Evolutionary conservation across 2,113 vertebrate species (phyloP), one percentile per base, ranked within the genome.

Genomic region (Ammospiza nelsoni): DNA sequence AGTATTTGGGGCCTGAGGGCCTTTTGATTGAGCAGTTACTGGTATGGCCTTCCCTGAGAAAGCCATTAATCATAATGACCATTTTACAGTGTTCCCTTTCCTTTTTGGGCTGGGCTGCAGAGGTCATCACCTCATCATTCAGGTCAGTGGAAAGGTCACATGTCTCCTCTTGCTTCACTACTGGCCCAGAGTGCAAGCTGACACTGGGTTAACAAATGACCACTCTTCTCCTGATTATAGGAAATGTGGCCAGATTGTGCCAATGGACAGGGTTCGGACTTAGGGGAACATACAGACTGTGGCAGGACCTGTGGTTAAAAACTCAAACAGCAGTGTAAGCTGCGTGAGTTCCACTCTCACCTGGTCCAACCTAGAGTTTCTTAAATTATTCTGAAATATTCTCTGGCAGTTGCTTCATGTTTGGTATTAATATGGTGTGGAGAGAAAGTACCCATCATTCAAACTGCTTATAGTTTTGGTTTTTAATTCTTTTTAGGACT

Each of bases 121-220:
- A 90, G 97, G 97, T 97, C 97, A 95, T 83, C 80, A 74, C 68
- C 82, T 88, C 29, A 48, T 92, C 88, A 78, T 76, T 94, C 71
- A 77, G 97, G 96, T 97, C 97, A 97, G 49, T 25, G 59, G 54
- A 92, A 89, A 74, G 96, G 95, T 96, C 97, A 85, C 66, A 49
- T 9, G 29, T 92, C 87, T 90, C 68, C 87, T 92, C 85, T 84
- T 94, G 82, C 80, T 94, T 97, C 92, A 85, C 92, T 97, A 35
- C 90, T 92, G 90, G 83, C 55, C 92, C 84, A 55, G 58, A 92
- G 76, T 90, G 41, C 78, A 82, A 88, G 43, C 82, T 96, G 87
- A 77, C 75, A 49, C 82, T 81, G 84, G 82, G 49, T 89, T 96
- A 97, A 96, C 92, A 97, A 97, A 88, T 11, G 31, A 62, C 69